Evolutionary conservation across 1,140 invertebrate species (phyloP), one percentile per base, ranked within the genome.

Genomic region (Stenopsyche tienmushanensis): DNA sequence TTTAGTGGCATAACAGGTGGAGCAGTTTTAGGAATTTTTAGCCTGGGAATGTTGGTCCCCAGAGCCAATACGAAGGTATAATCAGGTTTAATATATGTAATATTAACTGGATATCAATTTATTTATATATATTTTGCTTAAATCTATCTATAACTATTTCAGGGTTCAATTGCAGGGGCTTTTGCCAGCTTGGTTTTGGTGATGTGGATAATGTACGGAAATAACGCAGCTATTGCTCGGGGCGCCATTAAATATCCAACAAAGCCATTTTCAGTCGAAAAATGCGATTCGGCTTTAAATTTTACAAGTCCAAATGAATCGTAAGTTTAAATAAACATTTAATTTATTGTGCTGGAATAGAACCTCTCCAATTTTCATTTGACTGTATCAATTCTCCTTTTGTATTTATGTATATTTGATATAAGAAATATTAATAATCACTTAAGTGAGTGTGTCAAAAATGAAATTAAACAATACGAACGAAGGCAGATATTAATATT

Each of bases 21-120:
- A 8, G 86, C 88, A 3, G 72, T 87, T n/a, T 73, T 89, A 0
- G 88, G 86, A 1, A 71, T 88, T 15, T 90, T 89, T 71, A 83
- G 81, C 2, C 72, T 89, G 1, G 88, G 88, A 54, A 85, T 89
- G 72, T 82, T 89, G 15, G 83, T 86, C 67, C 86, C 86, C 0
- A 83, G 84, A 73, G 84, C 84, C 1, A 83, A 84, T 71, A 77
- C 80, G 72, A 82, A 80, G 65, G 83, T n/a, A n/a, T n/a, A n/a
- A n/a, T 84, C 74, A 76, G n/a, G n/a, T n/a, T n/a, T n/a, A n/a
- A n/a, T n/a, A n/a, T n/a, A 73, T 72, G 29, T 55, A 15, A 2
- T 2, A 21, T 5, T 50, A 50, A 21, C 23, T 50, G 5, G 15
- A 5, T 10, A 15, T 24, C n/a, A 53, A 26, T 2, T 44, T 42